Percentiles rank a stretch among this genome's conserved stretches.
These are phyloP conservation scores for Caenorhabditis auriculariae DNA, from an alignment of 2,888 invertebrate species.

Conservation along the genomic window DNA sequence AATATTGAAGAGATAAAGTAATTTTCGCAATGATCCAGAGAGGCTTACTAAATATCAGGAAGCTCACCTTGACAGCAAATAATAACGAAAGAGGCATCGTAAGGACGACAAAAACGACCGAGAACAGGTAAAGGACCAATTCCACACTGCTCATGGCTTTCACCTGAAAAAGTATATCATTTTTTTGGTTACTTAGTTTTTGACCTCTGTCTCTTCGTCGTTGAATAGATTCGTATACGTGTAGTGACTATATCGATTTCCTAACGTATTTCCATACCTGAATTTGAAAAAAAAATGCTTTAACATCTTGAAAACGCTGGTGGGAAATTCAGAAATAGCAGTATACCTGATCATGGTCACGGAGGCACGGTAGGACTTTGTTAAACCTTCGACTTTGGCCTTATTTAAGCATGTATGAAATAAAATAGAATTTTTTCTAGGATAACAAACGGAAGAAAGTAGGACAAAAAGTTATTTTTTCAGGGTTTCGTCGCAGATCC, in stretches of 20 bases:
- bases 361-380: too few species aligned
- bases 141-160: constrained; percentile 30
- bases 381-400: too few species aligned
- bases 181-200: too few species aligned
- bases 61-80: constrained; percentile 53
- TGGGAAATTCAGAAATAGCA: too few species aligned
- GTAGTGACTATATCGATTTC: constrained; percentile 29
- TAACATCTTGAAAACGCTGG: too few species aligned
- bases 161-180: constrained; percentile 17
- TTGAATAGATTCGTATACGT: constrained; percentile 32
- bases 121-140: constrained; percentile 34
- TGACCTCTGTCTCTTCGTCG: constrained; percentile 22
- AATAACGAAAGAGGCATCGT: constrained; percentile 60
- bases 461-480: neutral
- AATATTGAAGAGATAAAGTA: too few species aligned
- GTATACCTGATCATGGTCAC: too few species aligned
- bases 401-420: neutral
- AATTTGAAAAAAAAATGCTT: too few species aligned
- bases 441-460: neutral
- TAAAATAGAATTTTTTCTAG: neutral
- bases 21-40: too few species aligned
- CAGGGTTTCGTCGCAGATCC: neutral
- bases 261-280: constrained; percentile 28
- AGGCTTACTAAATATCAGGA: constrained; percentile 1
- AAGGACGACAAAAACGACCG: constrained; percentile 41